A percentile compares a stretch with the other conserved stretches of the same genome.
phyloP scores from a whole-genome alignment of 2,113 vertebrate genomes.

The Bungarus multicinctus region DNA sequence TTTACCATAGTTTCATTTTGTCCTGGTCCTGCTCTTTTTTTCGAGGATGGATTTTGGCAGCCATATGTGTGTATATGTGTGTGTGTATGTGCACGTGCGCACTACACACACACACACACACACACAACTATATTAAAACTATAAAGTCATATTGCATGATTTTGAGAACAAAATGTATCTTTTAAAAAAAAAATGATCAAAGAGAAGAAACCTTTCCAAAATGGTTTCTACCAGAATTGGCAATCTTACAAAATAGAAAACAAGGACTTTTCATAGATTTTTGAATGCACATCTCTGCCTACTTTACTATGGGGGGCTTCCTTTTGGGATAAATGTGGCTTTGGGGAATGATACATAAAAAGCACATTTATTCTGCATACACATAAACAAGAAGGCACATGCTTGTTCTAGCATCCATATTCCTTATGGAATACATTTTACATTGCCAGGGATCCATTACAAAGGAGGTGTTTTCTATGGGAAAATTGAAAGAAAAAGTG shows the following conservation, averaged over 20 bases:
- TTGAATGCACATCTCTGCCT: neutral
- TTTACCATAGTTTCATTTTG: neutral
- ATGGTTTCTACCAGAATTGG: neutral
- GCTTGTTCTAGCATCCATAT: neutral
- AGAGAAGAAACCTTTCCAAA: neutral
- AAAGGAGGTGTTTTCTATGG: neutral
- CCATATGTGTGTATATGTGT: too few relatives aligned
- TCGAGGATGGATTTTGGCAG: too few relatives aligned
- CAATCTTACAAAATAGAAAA: neutral
- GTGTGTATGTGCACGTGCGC: rapidly evolving
- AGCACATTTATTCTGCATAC: neutral
- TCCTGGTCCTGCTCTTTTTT: too few relatives aligned
- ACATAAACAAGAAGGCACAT: neutral
- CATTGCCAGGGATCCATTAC: neutral
- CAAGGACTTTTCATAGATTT: neutral
- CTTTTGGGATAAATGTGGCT: neutral
- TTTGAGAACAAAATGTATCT: too few relatives aligned
- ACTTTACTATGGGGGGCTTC: neutral
- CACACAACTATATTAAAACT: too few relatives aligned
- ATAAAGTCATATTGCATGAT: neutral
- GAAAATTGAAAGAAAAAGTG: neutral
- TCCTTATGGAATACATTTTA: neutral
- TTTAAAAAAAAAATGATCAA: neutral
- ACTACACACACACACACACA: too few relatives aligned
- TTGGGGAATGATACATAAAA: neutral